Evolutionary conservation across 2,888 invertebrate species (phyloP), one percentile per base, ranked within the genome.

Genomic region (Limenitis camilla): DNA sequence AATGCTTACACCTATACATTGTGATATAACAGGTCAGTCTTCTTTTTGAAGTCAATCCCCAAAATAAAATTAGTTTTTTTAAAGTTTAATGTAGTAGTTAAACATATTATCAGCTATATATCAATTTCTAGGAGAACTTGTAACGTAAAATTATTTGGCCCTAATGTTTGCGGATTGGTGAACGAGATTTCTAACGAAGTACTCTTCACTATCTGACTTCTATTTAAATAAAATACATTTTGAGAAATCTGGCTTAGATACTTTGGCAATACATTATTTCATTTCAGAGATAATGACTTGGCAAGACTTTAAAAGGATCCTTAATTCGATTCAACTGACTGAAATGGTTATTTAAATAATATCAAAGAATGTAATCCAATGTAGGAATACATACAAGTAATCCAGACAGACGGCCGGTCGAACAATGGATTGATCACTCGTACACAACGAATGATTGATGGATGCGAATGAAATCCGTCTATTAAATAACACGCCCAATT

Each of bases 391-490:
- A 6, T 28, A 10, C 44, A 35, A 45, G 29, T 55, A 51, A 58
- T 58, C 47, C 40, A 48, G 42, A 54, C 58, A 53, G 56, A 53
- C 52, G 46, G 45, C 38, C 27, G 39, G 19, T 27, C 45, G 45
- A 49, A 53, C 58, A 52, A 44, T 52, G 40, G 48, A 60, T 60
- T 52, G 55, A 60, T 60, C 49, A 54, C 55, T 52, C 50, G 40
- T 27, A 46, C 51, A 60, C 53, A 59, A 55, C 44, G 49, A 52
- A 52, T 61, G 57, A 60, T 61, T 62, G 55, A 61, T 52, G 53
- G 49, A 49, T 50, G 53, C 47, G 54, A 56, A 55, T 49, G 36
- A 43, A 54, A 55, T 52, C 52, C 49, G 52, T 56, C 51, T 53
- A 55, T 57, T 55, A 56, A 56, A 58, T 46, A 60, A 48, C 55